Percentiles rank a stretch among this genome's conserved stretches.
These are phyloP conservation scores for Probosciger aterrimus DNA, from an alignment of 2,113 vertebrate genomes.

Conservation along the genomic window DNA sequence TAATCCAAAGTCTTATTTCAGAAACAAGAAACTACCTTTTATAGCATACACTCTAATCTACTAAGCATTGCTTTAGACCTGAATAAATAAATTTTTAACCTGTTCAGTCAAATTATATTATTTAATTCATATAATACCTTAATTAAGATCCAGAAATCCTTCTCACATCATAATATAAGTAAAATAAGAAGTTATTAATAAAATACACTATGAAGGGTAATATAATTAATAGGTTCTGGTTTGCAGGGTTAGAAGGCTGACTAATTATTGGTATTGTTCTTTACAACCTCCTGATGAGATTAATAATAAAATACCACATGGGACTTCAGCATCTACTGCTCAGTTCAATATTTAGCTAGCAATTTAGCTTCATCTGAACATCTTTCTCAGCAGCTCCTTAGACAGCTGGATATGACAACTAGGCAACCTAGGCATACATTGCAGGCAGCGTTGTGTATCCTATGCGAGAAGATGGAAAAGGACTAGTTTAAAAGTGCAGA, in stretches of 20 bases:
- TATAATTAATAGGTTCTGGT: neutral
- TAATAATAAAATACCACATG: constrained; percentile 42
- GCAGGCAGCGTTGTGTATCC: neutral
- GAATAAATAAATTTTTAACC: neutral
- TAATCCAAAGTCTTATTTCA: neutral
- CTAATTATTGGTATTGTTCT: constrained; percentile 47
- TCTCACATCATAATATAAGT: neutral
- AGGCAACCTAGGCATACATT: neutral
- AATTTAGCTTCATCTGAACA: constrained; percentile 24
- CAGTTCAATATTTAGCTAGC: constrained; percentile 29
- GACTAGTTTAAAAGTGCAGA: neutral
- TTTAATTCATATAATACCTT: constrained; percentile 2
- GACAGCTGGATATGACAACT: neutral
- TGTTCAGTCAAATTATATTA: neutral
- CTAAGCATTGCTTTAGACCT: neutral
- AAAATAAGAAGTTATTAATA: constrained; percentile 29
- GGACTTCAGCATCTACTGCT: constrained; percentile 1
- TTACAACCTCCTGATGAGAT: constrained; percentile 37
- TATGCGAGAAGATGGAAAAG: neutral
- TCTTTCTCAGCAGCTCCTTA: neutral
- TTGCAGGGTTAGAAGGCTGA: constrained; percentile 10
- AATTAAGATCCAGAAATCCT: neutral
- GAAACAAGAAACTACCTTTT: neutral
- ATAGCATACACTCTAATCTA: neutral
- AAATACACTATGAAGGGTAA: neutral